These are phyloP conservation scores for Phrixothrix hirtus DNA, from an alignment of 2,888 invertebrate species.

Conservation along the genomic window DNA sequence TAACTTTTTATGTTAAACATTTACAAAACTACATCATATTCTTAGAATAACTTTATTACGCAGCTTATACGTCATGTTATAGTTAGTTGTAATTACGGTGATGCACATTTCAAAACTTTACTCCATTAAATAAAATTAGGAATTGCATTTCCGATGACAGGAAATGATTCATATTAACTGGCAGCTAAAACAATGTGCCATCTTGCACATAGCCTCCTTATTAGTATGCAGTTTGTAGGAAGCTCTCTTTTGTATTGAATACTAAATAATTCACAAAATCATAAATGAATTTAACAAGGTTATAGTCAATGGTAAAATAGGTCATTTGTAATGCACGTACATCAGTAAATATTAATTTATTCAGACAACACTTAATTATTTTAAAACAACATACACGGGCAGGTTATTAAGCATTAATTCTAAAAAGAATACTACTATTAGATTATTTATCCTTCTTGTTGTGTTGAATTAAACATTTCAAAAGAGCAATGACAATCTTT, in stretches of 20 bases:
- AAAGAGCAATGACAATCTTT: neutral
- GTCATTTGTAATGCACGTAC: neutral
- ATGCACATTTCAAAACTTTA: too few species aligned
- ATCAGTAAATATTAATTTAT: neutral
- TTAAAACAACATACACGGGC: too few species aligned
- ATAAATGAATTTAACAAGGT: constrained; percentile 22
- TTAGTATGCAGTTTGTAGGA: constrained; percentile 19
- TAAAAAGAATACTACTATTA: neutral
- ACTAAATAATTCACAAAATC: constrained; percentile 16
- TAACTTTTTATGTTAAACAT: too few species aligned
- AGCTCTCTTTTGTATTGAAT: constrained; percentile 11
- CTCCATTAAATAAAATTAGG: too few species aligned
- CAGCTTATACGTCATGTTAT: too few species aligned
- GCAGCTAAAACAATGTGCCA: constrained; percentile 14
- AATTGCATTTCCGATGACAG: constrained; percentile 5
- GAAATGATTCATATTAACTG: constrained; percentile 18
- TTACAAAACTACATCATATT: too few species aligned
- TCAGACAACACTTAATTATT: too few species aligned
- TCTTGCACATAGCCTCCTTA: constrained; percentile 15
- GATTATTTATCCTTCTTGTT: constrained; percentile 4
- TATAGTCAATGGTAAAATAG: constrained; percentile 1
- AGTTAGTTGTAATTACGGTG: too few species aligned
- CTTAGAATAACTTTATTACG: too few species aligned
- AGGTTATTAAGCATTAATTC: too few species aligned
- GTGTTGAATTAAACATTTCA: neutral